Evolutionary conservation across 2,888 invertebrate species (phyloP).

Genomic region (Rosalia funebris): DNA sequence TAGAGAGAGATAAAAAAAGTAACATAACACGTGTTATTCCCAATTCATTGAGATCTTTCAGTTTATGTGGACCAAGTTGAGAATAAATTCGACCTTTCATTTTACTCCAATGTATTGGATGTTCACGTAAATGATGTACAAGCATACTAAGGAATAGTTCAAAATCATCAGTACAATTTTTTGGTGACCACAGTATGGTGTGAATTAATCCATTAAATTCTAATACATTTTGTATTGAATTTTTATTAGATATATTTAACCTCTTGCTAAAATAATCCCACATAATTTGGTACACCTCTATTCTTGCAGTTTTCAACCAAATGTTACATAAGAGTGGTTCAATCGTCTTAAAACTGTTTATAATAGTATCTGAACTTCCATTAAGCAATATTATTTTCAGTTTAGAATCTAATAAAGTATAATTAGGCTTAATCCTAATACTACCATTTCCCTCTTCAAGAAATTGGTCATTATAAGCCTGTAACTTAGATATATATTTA

Average conservation of each 20-base stretch:
- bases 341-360: conserved; percentile 49
- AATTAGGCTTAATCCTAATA: conserved; percentile 49
- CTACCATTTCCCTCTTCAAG: conserved; percentile 35
- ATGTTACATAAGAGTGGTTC: conserved; percentile 53
- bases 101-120: conserved; percentile 60
- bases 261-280: conserved; percentile 62
- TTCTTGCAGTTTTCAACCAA: conserved; percentile 55
- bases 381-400: conserved; percentile 47
- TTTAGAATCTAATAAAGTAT: conserved; percentile 50
- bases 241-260: conserved; percentile 49
- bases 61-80: conserved; percentile 58
- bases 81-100: conserved; percentile 61
- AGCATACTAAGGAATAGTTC: conserved; percentile 58
- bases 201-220: conserved; percentile 48
- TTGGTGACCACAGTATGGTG: conserved; percentile 43
- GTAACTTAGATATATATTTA: conserved; percentile 50
- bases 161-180: conserved; percentile 53
- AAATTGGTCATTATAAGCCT: conserved; percentile 39
- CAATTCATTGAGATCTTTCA: conserved; percentile 54
- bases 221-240: conserved; percentile 33
- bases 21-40: conserved; percentile 56
- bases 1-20: conserved; percentile 53
- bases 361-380: conserved; percentile 43
- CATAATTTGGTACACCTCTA: conserved; percentile 57
- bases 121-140: conserved; percentile 51